Percentiles rank a stretch among this genome's conserved stretches.
Evolutionary conservation across 2,797 vertebrate species (phyloP).

Genomic region (Cyclura pinguis): DNA sequence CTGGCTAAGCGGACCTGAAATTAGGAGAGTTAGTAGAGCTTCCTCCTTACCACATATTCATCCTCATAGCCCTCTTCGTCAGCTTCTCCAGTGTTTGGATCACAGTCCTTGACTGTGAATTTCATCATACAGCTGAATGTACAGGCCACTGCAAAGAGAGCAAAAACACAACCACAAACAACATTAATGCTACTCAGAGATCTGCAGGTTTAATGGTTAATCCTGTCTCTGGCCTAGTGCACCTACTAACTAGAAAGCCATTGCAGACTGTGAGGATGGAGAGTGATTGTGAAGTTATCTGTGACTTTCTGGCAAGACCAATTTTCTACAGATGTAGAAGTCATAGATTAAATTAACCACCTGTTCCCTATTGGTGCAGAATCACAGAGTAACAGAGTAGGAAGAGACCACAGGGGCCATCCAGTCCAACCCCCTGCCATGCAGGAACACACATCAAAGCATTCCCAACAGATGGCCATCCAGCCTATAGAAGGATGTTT

Average conservation of each 20-base stretch:
- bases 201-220: neutral
- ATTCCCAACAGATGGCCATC: too few species aligned
- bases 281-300: neutral
- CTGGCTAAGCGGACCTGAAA: neutral
- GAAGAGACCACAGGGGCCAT: too few species aligned
- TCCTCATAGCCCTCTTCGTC: conserved; percentile 84
- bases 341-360: neutral
- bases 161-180: conserved; percentile 43
- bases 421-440: too few species aligned
- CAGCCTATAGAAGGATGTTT: neutral
- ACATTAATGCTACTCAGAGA: conserved; percentile 17
- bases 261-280: neutral
- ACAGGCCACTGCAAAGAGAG: conserved; percentile 78
- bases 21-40: neutral
- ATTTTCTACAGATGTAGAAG: neutral
- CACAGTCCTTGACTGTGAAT: conserved; percentile 86
- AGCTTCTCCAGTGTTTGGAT: conserved; percentile 82
- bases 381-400: too few species aligned
- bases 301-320: neutral
- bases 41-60: conserved; percentile 84
- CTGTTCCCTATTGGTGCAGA: neutral
- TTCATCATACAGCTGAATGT: conserved; percentile 87
- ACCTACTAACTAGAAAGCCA: neutral
- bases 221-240: neutral
- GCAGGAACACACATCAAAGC: too few species aligned